Percentiles rank a stretch among this genome's conserved stretches.
phyloP scores from a whole-genome alignment of 2,888 invertebrate genomes.

The Acronicta alni region DNA sequence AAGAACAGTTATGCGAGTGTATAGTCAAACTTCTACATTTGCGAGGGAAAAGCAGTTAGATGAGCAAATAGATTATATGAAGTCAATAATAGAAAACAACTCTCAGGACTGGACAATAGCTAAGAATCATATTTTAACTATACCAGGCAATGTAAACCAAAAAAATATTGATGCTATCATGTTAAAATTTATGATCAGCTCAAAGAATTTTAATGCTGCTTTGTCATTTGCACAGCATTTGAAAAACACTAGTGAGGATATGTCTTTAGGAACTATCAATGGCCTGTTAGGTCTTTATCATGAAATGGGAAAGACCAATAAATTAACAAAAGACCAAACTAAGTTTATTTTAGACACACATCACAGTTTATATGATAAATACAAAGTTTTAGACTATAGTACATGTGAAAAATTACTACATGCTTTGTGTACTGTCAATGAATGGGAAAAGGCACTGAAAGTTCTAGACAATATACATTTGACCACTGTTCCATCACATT shows the following conservation, averaged over 20 bases:
- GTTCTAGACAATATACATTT: constrained; percentile 90
- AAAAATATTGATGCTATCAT: constrained; percentile 90
- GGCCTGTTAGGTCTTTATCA: constrained; percentile 89
- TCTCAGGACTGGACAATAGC: constrained; percentile 77
- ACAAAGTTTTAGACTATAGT: constrained; percentile 89
- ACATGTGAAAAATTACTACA: constrained; percentile 90
- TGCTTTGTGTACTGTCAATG: constrained; percentile 90
- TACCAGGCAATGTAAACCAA: constrained; percentile 74
- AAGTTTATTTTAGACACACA: constrained; percentile 87
- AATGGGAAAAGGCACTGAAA: constrained; percentile 90
- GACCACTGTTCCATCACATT: constrained; percentile 79
- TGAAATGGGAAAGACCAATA: constrained; percentile 64
- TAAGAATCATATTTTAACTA: constrained; percentile 78
- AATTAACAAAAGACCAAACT: constrained; percentile 82
- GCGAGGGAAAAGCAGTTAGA: constrained; percentile 21
- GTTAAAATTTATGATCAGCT: constrained; percentile 84
- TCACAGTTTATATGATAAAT: constrained; percentile 81
- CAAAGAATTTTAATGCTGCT: constrained; percentile 83
- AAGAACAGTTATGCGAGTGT: constrained; percentile 39
- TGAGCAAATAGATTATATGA: constrained; percentile 75
- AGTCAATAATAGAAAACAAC: constrained; percentile 61
- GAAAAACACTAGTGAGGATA: constrained; percentile 76
- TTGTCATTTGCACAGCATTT: constrained; percentile 90
- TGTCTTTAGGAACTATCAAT: constrained; percentile 89
- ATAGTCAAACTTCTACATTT: constrained; percentile 35